Base-by-base conservation (phyloP, 1,140 invertebrate species). In the Drosophila quadrilineata region DNA sequence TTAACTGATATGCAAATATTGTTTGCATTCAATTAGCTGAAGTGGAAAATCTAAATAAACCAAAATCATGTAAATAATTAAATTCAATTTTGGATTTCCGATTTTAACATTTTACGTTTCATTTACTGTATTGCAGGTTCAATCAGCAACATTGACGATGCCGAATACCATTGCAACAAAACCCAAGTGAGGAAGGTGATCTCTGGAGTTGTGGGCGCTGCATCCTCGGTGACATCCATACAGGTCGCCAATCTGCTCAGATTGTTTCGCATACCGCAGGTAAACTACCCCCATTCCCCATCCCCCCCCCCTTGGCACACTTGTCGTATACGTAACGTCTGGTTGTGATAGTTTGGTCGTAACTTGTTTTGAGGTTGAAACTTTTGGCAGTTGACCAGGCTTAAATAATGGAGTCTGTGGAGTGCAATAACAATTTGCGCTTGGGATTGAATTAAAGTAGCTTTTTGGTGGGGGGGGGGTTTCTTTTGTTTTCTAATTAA, bases 211-310 rank as follows among this genome's bases (percentile, higher is more conserved):
- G 95, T 99, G n/a, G 97, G 96, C 2, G 98, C 97, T 3, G 96
- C 97, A 0, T 98, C 96, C 36, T 97, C 96, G 74, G 97, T 98
- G 29, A 98, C 97, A 8, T 98, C 97, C 3, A 98, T 98, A 65
- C 97, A 98, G 92, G 97, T 99, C 14, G 97, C 97, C 28, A 98
- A 98, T 92, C 92, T 99, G 40, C 91, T 99, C 31, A 93, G 97
- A 33, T 93, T 99, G 3, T 99, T 98, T 90, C 96, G 95, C 89
- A 98, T 98, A 89, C 97, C 97, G 9, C 97, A 98, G 94, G 97
- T 98, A 63, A 38, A 36, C 53, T 33, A 19, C 8, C 38, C 26
- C 21, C 19, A 4, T 9, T 19, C n/a, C 3, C 5, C 19, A 10
- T 12, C n/a, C n/a, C n/a, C n/a, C n/a, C n/a, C n/a, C n/a, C n/a